These are phyloP conservation scores for Strigamia crassipes DNA, from an alignment of 2,888 invertebrate genomes.

Conservation along the genomic window DNA sequence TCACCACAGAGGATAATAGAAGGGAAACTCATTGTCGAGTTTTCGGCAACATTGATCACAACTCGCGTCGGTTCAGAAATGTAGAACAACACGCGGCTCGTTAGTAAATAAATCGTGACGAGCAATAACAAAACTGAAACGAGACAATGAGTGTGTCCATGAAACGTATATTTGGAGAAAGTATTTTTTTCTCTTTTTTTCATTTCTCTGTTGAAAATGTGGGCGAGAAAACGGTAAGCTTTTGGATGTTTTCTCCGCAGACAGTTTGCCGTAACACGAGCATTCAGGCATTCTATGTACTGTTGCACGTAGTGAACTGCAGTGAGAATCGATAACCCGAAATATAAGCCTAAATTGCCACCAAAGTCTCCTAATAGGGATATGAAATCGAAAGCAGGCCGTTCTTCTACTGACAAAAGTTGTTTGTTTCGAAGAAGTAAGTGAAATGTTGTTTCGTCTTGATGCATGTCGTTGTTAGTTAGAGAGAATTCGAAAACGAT, in stretches of 20 bases:
- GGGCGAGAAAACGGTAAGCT: neutral
- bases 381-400: slow-evolving; percentile 3
- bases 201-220: neutral
- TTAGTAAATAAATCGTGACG: neutral
- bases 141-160: neutral
- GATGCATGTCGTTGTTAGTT: neutral
- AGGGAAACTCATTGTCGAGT: neutral
- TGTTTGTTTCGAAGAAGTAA: neutral
- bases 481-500: neutral
- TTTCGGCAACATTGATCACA: neutral
- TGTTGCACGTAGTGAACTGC: neutral
- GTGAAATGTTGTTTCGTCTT: neutral
- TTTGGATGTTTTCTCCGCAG: neutral
- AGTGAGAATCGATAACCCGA: slow-evolving; percentile 2
- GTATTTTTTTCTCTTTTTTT: neutral
- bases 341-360: neutral
- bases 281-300: neutral
- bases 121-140: neutral
- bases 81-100: neutral
- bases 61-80: neutral
- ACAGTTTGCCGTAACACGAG: neutral
- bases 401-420: neutral
- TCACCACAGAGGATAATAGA: neutral
- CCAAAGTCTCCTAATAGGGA: neutral
- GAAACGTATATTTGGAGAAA: neutral